Conservation (phyloP, 2,888 invertebrate species). For the Xestia xanthographa region DNA sequence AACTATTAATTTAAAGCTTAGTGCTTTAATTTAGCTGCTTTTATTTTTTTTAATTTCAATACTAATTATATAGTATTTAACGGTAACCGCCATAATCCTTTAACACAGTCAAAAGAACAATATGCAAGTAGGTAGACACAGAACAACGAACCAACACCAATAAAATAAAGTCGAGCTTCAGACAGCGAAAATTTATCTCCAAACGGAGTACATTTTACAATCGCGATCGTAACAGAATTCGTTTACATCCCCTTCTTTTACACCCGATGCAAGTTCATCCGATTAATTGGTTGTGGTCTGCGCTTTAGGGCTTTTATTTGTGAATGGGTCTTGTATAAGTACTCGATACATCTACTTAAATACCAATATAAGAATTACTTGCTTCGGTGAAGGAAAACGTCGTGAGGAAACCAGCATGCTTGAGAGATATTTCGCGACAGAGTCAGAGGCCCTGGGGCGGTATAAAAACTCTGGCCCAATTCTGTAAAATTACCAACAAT, state of each 20-base stretch:
- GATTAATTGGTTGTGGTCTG: conserved; percentile 62
- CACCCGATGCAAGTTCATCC: conserved; percentile 56
- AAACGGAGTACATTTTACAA: conserved; percentile 55
- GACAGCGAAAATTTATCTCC: conserved; percentile 60
- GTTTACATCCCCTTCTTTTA: conserved; percentile 60
- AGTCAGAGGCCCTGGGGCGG: too few relatives aligned
- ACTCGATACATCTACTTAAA: too few relatives aligned
- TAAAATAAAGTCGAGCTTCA: conserved; percentile 54
- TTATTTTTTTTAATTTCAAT: not conserved
- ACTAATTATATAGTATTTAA: not conserved
- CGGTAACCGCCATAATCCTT: not conserved
- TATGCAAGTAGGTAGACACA: conserved; percentile 2
- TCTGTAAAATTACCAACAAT: too few relatives aligned
- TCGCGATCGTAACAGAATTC: conserved; percentile 58
- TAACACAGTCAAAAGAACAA: not conserved
- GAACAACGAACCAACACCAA: conserved; percentile 43
- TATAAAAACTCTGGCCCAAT: too few relatives aligned
- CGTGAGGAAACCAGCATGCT: too few relatives aligned
- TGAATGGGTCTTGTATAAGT: too few relatives aligned
- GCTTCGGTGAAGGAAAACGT: too few relatives aligned
- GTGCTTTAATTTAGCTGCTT: too few relatives aligned
- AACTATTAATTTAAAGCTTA: too few relatives aligned
- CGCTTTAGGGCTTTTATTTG: conserved; percentile 15
- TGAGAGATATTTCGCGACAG: too few relatives aligned
- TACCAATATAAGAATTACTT: too few relatives aligned